These are phyloP conservation scores for Neodon shergylaensis DNA, from an alignment of 2,113 vertebrate genomes.

Conservation along the genomic window DNA sequence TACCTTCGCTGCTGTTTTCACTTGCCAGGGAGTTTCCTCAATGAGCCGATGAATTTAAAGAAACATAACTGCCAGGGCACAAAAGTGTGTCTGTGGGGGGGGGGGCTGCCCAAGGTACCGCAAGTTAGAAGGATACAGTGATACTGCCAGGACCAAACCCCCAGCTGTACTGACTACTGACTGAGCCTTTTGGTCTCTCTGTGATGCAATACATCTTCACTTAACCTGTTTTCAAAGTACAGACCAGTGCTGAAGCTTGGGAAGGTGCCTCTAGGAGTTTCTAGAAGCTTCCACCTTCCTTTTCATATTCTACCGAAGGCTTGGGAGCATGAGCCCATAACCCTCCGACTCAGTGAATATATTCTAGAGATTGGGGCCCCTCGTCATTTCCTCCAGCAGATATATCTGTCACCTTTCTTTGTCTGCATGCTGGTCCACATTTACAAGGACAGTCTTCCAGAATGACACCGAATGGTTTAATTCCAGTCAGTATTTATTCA, in stretches of 20 bases:
- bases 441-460: constrained; percentile 56
- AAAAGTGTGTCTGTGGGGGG: not conserved
- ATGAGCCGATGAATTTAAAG: constrained; percentile 76
- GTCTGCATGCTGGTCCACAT: constrained; percentile 20
- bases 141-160: not conserved
- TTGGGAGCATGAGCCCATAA: not conserved
- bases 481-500: constrained; percentile 37
- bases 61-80: not conserved
- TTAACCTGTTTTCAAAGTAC: not conserved
- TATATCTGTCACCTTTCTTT: not conserved
- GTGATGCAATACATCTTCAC: not conserved
- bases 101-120: not conserved
- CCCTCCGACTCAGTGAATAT: not conserved
- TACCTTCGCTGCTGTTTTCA: constrained; percentile 81
- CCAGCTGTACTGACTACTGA: accelerated
- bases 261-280: not conserved
- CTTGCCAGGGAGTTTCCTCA: constrained; percentile 82
- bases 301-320: not conserved
- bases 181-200: not conserved
- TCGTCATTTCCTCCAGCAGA: not conserved
- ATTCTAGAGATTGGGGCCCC: not conserved
- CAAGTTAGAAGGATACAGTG: accelerated
- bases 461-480: constrained; percentile 62
- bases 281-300: constrained; percentile 13
- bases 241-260: not conserved